Conservation (phyloP, 2,888 invertebrate species). For the Agapostemon virescens region DNA sequence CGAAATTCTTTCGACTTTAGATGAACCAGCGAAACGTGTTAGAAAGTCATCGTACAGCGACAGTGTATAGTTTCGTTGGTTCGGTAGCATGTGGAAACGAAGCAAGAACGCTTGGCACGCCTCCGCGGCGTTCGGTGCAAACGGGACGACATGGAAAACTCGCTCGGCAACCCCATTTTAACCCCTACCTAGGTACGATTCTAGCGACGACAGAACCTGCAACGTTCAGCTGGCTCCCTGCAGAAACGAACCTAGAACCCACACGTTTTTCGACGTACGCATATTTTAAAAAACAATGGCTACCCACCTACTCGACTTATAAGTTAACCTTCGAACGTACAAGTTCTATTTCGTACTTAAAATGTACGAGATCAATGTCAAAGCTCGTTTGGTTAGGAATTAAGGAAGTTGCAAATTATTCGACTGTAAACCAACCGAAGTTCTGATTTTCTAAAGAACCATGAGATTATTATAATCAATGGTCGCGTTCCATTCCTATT, state of each 20-base stretch:
- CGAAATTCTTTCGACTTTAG: neutral
- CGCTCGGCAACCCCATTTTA: conserved; percentile 2
- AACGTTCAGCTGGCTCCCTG: neutral
- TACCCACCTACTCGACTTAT: too few relatives aligned
- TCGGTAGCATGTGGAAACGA: neutral
- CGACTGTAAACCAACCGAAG: too few relatives aligned
- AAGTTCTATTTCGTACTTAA: too few relatives aligned
- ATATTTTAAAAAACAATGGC: too few relatives aligned
- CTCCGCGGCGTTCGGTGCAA: neutral
- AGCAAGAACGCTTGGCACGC: conserved; percentile 2
- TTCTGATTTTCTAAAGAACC: too few relatives aligned
- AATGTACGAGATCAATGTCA: too few relatives aligned
- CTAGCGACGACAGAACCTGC: neutral
- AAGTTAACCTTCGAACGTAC: too few relatives aligned
- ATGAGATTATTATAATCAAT: too few relatives aligned
- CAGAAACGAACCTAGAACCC: neutral
- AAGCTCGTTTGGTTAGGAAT: too few relatives aligned
- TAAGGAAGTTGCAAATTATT: too few relatives aligned
- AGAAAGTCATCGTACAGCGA: neutral
- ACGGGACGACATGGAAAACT: neutral
- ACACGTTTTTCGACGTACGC: neutral
- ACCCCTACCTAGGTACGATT: neutral
- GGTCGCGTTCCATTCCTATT: too few relatives aligned
- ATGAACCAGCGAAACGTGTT: neutral
- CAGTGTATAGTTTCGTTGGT: neutral